A percentile compares a stretch with the other conserved stretches of the same genome.
Conservation (phyloP, 2,888 invertebrate species). For the Caenorhabditis sinica region DNA sequence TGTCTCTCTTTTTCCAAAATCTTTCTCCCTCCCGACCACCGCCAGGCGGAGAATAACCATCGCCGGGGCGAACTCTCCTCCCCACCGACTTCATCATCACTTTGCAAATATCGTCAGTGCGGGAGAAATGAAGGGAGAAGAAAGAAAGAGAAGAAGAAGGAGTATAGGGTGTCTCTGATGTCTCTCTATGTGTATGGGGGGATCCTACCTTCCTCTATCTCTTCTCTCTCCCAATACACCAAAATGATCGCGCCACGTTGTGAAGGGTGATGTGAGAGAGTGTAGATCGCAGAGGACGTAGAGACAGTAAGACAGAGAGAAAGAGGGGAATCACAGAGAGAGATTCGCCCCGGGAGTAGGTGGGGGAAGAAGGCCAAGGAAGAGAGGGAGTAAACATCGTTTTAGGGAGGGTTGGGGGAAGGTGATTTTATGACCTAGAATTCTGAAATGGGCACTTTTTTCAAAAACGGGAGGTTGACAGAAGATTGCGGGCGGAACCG, state of each 20-base stretch:
- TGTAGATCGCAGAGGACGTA: neutral
- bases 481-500: neutral
- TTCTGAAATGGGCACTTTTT: constrained; percentile 22
- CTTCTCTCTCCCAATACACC: constrained; percentile 21
- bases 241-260: constrained; percentile 45
- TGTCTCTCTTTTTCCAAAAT: constrained; percentile 6
- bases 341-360: constrained; percentile 49
- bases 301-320: constrained; percentile 13
- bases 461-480: neutral
- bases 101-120: constrained; percentile 41
- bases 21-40: neutral
- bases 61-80: neutral
- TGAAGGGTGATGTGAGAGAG: constrained; percentile 23
- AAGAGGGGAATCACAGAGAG: constrained; percentile 11
- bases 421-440: constrained; percentile 24
- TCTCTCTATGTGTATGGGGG: constrained; percentile 6
- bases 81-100: constrained; percentile 38
- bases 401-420: constrained; percentile 20
- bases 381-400: constrained; percentile 37
- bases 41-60: constrained; percentile 10
- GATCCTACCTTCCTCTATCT: neutral
- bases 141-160: no score
- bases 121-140: neutral
- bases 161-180: constrained; percentile 29
- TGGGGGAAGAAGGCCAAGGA: constrained; percentile 1